Percentiles rank a stretch among this genome's conserved stretches.
Evolutionary conservation across 2,113 vertebrate genomes (phyloP).

Genomic region (Salvelinus alpinus): DNA sequence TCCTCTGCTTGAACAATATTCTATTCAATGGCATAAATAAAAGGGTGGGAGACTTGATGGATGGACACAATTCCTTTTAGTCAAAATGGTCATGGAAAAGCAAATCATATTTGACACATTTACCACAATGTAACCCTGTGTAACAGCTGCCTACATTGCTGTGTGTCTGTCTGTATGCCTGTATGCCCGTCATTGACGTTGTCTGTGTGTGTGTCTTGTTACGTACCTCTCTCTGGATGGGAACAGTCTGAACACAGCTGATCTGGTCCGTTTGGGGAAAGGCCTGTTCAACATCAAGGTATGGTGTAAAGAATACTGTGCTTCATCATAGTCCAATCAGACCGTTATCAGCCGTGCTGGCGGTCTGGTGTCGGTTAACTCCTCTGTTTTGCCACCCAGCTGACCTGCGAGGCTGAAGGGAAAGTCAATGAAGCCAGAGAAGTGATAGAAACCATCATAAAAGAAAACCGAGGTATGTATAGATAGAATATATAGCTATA

Average conservation of each 20-base stretch:
- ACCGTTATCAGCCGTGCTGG: background rate
- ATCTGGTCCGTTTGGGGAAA: slow-evolving; percentile 2
- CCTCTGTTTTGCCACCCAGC: background rate
- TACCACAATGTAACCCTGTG: background rate
- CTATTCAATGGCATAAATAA: too few relatives aligned
- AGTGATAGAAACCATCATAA: slow-evolving; percentile 16
- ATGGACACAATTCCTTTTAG: too few relatives aligned
- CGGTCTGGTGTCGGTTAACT: background rate
- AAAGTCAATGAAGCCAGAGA: slow-evolving; percentile 11
- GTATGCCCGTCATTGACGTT: background rate
- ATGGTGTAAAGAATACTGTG: background rate
- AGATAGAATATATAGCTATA: too few relatives aligned
- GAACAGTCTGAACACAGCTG: slow-evolving; percentile 3
- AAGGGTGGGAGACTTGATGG: too few relatives aligned
- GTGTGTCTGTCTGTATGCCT: background rate
- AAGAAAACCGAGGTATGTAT: slow-evolving; percentile 19
- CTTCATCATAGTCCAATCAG: background rate
- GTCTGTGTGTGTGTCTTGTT: background rate
- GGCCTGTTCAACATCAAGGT: slow-evolving; percentile 8
- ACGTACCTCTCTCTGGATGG: background rate
- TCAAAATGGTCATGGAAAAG: too few relatives aligned
- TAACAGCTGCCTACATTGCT: background rate
- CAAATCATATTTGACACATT: too few relatives aligned
- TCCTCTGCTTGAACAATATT: background rate
- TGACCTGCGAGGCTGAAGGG: slow-evolving; percentile 19